Conservation (phyloP, 1,140 invertebrate genomes). For the Chironomus striatipennis region DNA sequence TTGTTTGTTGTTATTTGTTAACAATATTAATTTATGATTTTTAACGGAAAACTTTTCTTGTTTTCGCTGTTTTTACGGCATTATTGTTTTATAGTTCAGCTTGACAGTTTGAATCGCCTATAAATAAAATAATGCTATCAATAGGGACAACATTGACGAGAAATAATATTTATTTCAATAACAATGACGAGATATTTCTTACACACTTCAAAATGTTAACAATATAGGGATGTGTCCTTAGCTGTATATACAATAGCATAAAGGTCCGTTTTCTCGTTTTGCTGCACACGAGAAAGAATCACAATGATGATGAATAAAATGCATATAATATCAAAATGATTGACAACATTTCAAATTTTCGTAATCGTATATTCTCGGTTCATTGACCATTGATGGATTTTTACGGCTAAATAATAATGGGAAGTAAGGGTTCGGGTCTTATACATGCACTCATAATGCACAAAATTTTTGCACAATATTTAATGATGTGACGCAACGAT, state of each 20-base stretch:
- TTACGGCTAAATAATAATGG: neutral
- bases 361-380: constrained; percentile 12
- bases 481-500: constrained; percentile 7
- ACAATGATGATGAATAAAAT: neutral
- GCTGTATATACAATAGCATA: no score
- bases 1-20: neutral
- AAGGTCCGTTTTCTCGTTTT: no score
- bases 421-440: neutral
- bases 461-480: neutral
- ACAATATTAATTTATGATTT: constrained; percentile 8
- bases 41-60: neutral
- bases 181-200: no score
- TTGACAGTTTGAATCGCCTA: no score
- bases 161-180: no score
- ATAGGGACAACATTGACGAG: no score
- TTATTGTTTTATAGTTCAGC: no score
- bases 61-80: no score
- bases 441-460: neutral
- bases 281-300: no score
- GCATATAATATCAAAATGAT: constrained; percentile 10
- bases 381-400: constrained; percentile 12
- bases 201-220: no score
- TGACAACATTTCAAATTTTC: neutral
- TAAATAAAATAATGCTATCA: no score
- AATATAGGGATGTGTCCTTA: no score